Conservation (phyloP, 1,140 invertebrate species). For the Pseudomyrmex dendroicus region DNA sequence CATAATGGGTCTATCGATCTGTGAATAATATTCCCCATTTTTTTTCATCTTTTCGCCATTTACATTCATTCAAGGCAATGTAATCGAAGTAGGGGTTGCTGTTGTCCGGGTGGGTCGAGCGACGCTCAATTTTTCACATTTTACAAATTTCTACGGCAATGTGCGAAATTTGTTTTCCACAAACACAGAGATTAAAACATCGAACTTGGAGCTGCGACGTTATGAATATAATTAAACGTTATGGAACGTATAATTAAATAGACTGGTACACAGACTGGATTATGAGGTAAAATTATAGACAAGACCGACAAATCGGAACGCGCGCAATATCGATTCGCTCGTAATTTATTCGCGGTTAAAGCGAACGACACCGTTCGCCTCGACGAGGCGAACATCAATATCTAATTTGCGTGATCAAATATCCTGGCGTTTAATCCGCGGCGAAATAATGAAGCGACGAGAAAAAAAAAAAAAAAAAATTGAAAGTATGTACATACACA, state of each 20-base stretch:
- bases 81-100: too few species aligned
- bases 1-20: conserved; percentile 44
- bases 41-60: background rate
- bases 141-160: background rate
- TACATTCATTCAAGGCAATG: too few species aligned
- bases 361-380: background rate
- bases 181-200: too few species aligned
- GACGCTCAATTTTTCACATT: background rate
- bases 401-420: conserved; percentile 9
- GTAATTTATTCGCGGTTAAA: background rate
- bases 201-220: background rate
- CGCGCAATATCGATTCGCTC: background rate
- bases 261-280: background rate
- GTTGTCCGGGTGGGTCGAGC: too few species aligned
- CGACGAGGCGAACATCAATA: background rate
- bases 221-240: background rate
- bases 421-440: background rate
- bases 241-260: background rate
- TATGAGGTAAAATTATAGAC: background rate
- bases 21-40: conserved; percentile 43
- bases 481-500: background rate
- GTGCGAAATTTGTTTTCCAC: too few species aligned
- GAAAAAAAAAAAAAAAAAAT: conserved; percentile 23
- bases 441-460: background rate
- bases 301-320: background rate